phyloP scores from a whole-genome alignment of 2,113 vertebrate genomes.

The Bungarus multicinctus region DNA sequence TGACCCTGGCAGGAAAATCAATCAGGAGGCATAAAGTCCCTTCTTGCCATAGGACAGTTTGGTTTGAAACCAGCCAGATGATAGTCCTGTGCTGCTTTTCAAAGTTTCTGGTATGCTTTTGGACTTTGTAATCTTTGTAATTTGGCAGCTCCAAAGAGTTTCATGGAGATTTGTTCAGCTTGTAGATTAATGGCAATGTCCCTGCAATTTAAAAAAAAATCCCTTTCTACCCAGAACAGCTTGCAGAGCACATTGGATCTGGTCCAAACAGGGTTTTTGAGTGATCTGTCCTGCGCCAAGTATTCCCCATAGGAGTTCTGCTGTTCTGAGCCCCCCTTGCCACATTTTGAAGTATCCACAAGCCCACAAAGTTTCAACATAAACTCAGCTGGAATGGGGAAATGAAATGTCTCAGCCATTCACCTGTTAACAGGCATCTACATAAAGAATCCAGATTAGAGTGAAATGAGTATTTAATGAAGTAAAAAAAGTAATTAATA shows the following conservation, averaged over 20 bases:
- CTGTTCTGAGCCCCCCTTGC: conserved; percentile 18
- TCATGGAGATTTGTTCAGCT: neutral
- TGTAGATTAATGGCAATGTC: neutral
- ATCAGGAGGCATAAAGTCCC: neutral
- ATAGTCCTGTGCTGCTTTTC: neutral
- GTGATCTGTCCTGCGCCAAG: neutral
- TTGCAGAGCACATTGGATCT: conserved; percentile 7
- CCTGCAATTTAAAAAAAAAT: conserved; percentile 20
- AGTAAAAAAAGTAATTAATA: conserved; percentile 22
- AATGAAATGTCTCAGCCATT: conserved; percentile 36
- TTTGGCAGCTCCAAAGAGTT: neutral
- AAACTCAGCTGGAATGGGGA: neutral
- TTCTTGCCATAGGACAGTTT: neutral
- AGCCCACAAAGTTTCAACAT: conserved; percentile 16
- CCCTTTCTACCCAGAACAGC: neutral
- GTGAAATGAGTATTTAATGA: conserved; percentile 32
- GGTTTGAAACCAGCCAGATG: neutral
- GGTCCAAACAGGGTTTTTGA: conserved; percentile 21
- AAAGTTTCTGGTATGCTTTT: neutral
- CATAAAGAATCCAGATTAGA: conserved; percentile 30
- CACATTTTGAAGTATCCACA: conserved; percentile 5
- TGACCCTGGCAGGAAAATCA: neutral
- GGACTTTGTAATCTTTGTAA: conserved; percentile 5
- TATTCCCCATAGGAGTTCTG: conserved; percentile 18
- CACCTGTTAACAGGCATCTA: conserved; percentile 29